A percentile compares a stretch with the other conserved stretches of the same genome.
Conservation (phyloP, 2,113 vertebrate genomes). For the Seriola dumerili region DNA sequence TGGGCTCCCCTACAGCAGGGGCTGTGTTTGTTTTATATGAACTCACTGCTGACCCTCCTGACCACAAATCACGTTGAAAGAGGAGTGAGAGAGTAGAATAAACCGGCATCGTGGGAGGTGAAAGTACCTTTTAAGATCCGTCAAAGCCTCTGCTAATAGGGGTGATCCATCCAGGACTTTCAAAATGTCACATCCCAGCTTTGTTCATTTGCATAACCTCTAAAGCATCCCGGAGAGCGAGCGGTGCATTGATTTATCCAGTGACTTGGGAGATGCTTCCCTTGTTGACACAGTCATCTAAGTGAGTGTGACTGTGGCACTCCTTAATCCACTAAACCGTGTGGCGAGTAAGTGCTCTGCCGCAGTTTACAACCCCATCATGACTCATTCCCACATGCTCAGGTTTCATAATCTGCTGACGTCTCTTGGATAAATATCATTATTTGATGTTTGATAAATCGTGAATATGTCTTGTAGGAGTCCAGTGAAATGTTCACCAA, state of each 20-base stretch:
- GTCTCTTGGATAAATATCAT: slow-evolving; percentile 70
- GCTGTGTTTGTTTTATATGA: slow-evolving; percentile 81
- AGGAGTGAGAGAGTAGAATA: slow-evolving; percentile 65
- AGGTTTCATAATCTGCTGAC: slow-evolving; percentile 61
- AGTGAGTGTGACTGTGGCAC: slow-evolving; percentile 77
- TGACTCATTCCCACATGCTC: slow-evolving; percentile 57
- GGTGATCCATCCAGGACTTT: slow-evolving; percentile 86
- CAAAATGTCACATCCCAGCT: slow-evolving; percentile 86
- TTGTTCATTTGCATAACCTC: slow-evolving; percentile 87
- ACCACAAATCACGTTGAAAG: slow-evolving; percentile 82
- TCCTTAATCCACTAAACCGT: slow-evolving; percentile 84
- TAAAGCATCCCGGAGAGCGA: slow-evolving; percentile 73
- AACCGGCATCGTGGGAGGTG: slow-evolving; percentile 73
- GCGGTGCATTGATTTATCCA: slow-evolving; percentile 82
- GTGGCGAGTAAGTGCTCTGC: slow-evolving; percentile 67
- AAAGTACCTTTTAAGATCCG: slow-evolving; percentile 86
- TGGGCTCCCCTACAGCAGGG: slow-evolving; percentile 54
- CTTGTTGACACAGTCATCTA: slow-evolving; percentile 83
- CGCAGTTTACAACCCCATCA: slow-evolving; percentile 66
- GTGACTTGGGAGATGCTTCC: slow-evolving; percentile 75
- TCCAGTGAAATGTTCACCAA: slow-evolving; percentile 33
- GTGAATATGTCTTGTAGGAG: slow-evolving; percentile 36
- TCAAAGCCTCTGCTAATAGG: slow-evolving; percentile 85
- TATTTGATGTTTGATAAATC: slow-evolving; percentile 68
- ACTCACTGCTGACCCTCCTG: slow-evolving; percentile 75